Evolutionary conservation across 2,888 invertebrate genomes (phyloP).

Genomic region (Brenthis hecate): DNA sequence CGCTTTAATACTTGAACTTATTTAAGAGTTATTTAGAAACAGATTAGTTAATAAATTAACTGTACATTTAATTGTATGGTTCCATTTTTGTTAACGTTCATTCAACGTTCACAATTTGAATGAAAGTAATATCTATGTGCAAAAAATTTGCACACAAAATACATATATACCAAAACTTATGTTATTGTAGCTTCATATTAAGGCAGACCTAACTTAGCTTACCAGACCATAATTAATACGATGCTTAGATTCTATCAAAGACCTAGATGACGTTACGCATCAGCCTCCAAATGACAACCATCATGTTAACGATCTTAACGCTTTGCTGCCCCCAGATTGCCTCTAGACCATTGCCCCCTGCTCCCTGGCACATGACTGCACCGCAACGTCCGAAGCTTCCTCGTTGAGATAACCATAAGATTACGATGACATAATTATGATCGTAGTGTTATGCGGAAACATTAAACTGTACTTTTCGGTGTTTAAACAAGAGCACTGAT

Average conservation of each 20-base stretch:
- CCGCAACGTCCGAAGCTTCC: slow-evolving; percentile 73
- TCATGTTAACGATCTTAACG: slow-evolving; percentile 79
- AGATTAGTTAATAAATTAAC: not conserved
- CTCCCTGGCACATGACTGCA: slow-evolving; percentile 72
- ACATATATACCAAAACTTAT: not conserved
- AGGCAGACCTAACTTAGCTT: not conserved
- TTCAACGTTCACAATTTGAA: too few species aligned
- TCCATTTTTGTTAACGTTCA: too few species aligned
- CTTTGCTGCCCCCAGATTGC: slow-evolving; percentile 78
- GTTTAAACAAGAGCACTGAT: not conserved
- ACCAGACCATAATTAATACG: slow-evolving; percentile 21
- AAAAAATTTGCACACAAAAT: not conserved
- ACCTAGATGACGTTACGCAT: slow-evolving; percentile 46
- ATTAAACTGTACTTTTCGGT: not conserved
- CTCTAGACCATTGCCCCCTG: slow-evolving; percentile 77
- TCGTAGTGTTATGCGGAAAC: slow-evolving; percentile 4
- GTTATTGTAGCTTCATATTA: not conserved
- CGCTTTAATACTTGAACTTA: slow-evolving; percentile 17
- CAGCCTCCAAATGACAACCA: slow-evolving; percentile 66
- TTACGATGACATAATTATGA: slow-evolving; percentile 24
- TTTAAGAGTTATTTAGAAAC: not conserved
- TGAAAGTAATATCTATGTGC: too few species aligned
- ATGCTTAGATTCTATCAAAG: slow-evolving; percentile 34
- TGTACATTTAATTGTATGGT: too few species aligned
- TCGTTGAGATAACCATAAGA: slow-evolving; percentile 32